Conservation (phyloP, 2,888 invertebrate species). For the Nudaria mundana region DNA sequence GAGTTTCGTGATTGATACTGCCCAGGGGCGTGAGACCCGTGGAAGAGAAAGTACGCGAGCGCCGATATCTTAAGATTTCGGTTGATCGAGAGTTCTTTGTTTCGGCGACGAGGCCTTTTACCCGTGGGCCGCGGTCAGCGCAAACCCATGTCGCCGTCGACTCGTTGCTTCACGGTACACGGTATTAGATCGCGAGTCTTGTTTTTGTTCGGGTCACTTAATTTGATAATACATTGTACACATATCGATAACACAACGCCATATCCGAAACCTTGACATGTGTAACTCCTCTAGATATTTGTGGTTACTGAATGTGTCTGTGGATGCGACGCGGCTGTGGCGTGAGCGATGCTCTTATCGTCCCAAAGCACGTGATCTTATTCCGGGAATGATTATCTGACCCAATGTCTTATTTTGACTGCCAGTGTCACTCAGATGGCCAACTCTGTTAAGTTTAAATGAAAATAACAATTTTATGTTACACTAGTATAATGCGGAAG, state of each 20-base stretch:
- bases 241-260: conserved; percentile 28
- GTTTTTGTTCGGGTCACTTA: conserved; percentile 21
- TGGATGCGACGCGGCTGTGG: conserved; percentile 18
- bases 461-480: not conserved
- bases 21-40: conserved; percentile 39
- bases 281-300: conserved; percentile 11
- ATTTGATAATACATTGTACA: conserved; percentile 19
- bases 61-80: conserved; percentile 59
- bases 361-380: conserved; percentile 20
- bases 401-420: conserved; percentile 7
- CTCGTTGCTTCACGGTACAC: conserved; percentile 1
- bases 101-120: conserved; percentile 50
- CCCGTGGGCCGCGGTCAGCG: conserved; percentile 31
- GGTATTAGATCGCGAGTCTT: conserved; percentile 1
- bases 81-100: conserved; percentile 62
- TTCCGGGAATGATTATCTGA: conserved; percentile 19
- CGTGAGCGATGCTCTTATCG: conserved; percentile 16
- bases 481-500: conserved; percentile 3
- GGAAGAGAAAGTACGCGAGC: conserved; percentile 70
- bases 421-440: not conserved
- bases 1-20: conserved; percentile 35
- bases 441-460: not conserved
- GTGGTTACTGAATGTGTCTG: conserved; percentile 11
- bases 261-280: conserved; percentile 13
- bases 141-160: conserved; percentile 1